Evolutionary conservation across 2,888 invertebrate genomes (phyloP), one percentile per base, ranked within the genome.

Genomic region (Tachina lurida): DNA sequence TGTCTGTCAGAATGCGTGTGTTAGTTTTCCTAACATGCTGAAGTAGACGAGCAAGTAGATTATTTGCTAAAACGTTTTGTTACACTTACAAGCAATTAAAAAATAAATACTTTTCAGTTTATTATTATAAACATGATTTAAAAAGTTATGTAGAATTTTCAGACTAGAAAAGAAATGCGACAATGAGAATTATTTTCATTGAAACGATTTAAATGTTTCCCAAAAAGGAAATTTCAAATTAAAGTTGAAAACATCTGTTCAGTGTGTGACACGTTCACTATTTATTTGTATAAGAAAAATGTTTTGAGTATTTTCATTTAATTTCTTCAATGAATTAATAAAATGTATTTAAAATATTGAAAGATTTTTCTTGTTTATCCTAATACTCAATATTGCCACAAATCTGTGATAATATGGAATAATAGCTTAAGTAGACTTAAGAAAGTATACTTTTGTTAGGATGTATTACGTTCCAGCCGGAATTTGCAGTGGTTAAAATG

Each of bases 21-120:
- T 39, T 58, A 47, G 56, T 47, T 17, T 45, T 54, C 63, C 68
- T 1, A 22, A 58, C 9, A 10, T 67, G 17, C 19, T 13, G 19
- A 39, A 71, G 39, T 5, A 60, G 5, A 31, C 56, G 17, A 62
- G 15, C 47, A 74, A 60, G 58, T 15, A 47, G 82, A 58, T 70
- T 71, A 71, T 73, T n/a, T 62, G 65, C 67, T 79, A 78, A 85
- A 85, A 79, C 75, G 82, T 85, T 85, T 82, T 85, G 85, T 82
- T 85, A 76, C 49, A 80, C 73, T 80, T 74, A 22, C 39, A 49
- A 73, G 49, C 73, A 80, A 74, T 80, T 80, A 80, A 80, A 65
- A 56, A 47, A 58, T 60, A 60, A 56, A 73, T 65, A 39, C 71
- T 65, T 79, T 73, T 65, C 63, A 49, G 19, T 56, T 56, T 41